These are phyloP conservation scores for Dusona sp. DNA, from an alignment of 2,888 invertebrate species.

Conservation along the genomic window DNA sequence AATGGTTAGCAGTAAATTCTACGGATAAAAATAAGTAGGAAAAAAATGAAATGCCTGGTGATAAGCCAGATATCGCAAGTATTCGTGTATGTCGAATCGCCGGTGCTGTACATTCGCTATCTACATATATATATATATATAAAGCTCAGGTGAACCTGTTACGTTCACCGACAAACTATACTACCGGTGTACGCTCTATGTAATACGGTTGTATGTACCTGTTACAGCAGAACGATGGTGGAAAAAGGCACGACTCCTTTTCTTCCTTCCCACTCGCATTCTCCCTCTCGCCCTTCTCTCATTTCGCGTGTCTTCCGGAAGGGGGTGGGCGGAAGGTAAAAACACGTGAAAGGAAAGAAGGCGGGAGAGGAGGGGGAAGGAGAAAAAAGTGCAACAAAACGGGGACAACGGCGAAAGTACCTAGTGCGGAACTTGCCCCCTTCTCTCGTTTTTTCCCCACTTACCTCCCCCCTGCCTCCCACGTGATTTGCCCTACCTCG, in stretches of 20 bases:
- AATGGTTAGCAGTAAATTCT: not conserved
- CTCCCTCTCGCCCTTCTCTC: slow-evolving; percentile 7
- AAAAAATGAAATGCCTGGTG: not conserved
- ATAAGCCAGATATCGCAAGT: slow-evolving; percentile 11
- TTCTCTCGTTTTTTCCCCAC: slow-evolving; percentile 1
- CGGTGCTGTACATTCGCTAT: not conserved
- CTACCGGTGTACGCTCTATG: slow-evolving; percentile 66
- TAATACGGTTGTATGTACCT: slow-evolving; percentile 67
- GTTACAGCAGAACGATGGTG: slow-evolving; percentile 62
- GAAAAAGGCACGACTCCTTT: slow-evolving; percentile 53
- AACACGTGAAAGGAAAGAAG: slow-evolving; percentile 31
- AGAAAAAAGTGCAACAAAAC: slow-evolving; percentile 63
- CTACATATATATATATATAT: not conserved
- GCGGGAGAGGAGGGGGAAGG: slow-evolving; percentile 43
- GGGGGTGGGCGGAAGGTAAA: slow-evolving; percentile 55
- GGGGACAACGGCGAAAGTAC: slow-evolving; percentile 73
- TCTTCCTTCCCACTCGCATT: slow-evolving; percentile 33
- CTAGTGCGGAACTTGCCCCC: slow-evolving; percentile 69
- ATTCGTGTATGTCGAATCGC: slow-evolving; percentile 16
- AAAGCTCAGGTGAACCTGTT: slow-evolving; percentile 64
- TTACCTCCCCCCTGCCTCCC: not conserved
- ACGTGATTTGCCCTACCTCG: slow-evolving; percentile 59
- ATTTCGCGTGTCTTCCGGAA: slow-evolving; percentile 46
- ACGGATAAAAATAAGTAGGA: not conserved
- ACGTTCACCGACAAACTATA: slow-evolving; percentile 63